These are phyloP conservation scores for Poeciliopsis turrubarensis DNA, from an alignment of 2,113 vertebrate genomes.

Conservation along the genomic window DNA sequence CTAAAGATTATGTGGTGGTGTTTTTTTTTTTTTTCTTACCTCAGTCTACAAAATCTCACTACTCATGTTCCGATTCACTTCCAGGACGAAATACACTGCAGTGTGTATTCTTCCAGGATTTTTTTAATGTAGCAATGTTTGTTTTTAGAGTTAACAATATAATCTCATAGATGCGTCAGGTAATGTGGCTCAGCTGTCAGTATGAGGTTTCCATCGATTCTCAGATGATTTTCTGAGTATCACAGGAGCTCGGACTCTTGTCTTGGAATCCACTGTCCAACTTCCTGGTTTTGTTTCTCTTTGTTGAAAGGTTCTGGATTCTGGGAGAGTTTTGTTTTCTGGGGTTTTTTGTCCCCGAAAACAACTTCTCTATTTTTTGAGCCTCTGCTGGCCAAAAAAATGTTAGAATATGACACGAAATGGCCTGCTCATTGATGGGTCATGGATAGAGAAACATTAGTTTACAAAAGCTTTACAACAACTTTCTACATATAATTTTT, in stretches of 20 bases:
- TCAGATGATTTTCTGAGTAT: slow-evolving; percentile 16
- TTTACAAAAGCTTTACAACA: slow-evolving; percentile 3
- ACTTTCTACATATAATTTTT: not conserved
- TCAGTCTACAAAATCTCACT: no score
- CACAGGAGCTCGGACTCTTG: slow-evolving; percentile 10
- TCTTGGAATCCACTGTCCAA: slow-evolving; percentile 10
- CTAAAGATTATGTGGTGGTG: not conserved
- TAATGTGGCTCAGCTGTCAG: slow-evolving; percentile 30
- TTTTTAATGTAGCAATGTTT: slow-evolving; percentile 21
- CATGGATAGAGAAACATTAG: slow-evolving; percentile 7
- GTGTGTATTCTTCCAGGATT: slow-evolving; percentile 5
- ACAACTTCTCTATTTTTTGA: slow-evolving; percentile 9
- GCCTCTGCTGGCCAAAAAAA: slow-evolving; percentile 37
- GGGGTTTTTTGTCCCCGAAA: slow-evolving; percentile 12
- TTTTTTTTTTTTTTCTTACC: no score
- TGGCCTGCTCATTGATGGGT: slow-evolving; percentile 47
- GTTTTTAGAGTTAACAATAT: slow-evolving; percentile 7
- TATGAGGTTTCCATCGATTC: slow-evolving; percentile 32
- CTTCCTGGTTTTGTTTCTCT: slow-evolving; percentile 37
- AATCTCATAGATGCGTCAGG: slow-evolving; percentile 25
- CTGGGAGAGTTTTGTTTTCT: slow-evolving; percentile 17
- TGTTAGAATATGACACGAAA: slow-evolving; percentile 25
- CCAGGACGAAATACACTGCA: slow-evolving; percentile 1
- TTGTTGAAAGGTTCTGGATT: slow-evolving; percentile 27
- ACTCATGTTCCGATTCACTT: slow-evolving; percentile 11